These are phyloP conservation scores for Ailuropoda melanoleuca DNA, from an alignment of 2,113 vertebrate species.

Conservation along the genomic window DNA sequence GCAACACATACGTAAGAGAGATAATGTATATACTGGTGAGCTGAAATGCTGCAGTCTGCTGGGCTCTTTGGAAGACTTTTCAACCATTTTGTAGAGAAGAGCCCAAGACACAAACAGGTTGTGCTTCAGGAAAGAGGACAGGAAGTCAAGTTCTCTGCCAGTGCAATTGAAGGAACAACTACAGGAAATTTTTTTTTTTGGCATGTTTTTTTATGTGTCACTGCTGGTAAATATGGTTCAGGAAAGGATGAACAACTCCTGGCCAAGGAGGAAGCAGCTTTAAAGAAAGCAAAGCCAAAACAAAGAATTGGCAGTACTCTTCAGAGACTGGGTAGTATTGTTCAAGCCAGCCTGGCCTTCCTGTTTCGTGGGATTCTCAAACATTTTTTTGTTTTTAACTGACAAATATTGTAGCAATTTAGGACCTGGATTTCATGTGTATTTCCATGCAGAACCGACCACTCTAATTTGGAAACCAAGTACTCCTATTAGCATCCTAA, in stretches of 20 bases:
- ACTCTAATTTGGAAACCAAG: background rate
- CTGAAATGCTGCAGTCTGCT: background rate
- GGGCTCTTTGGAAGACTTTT: background rate
- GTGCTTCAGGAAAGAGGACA: constrained; percentile 30
- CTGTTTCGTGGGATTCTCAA: constrained; percentile 27
- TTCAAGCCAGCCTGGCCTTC: constrained; percentile 43
- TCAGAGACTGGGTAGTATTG: background rate
- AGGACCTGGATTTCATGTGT: background rate
- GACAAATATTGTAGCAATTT: background rate
- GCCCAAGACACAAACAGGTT: background rate
- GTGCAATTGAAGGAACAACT: constrained; percentile 18
- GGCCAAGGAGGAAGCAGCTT: constrained; percentile 57
- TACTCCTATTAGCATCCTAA: background rate
- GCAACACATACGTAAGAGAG: background rate
- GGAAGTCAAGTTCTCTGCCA: constrained; percentile 1
- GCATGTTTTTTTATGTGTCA: constrained; percentile 4
- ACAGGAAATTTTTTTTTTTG: background rate
- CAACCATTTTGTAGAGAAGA: background rate
- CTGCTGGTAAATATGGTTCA: background rate
- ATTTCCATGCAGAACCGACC: background rate
- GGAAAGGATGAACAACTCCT: constrained; percentile 35
- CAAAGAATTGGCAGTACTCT: constrained; percentile 35
- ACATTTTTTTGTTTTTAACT: constrained; percentile 47
- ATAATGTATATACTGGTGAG: background rate
- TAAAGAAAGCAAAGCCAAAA: constrained; percentile 38